These are phyloP conservation scores for Hippocampus guttulatus DNA, from an alignment of 2,113 vertebrate species.

Conservation along the genomic window DNA sequence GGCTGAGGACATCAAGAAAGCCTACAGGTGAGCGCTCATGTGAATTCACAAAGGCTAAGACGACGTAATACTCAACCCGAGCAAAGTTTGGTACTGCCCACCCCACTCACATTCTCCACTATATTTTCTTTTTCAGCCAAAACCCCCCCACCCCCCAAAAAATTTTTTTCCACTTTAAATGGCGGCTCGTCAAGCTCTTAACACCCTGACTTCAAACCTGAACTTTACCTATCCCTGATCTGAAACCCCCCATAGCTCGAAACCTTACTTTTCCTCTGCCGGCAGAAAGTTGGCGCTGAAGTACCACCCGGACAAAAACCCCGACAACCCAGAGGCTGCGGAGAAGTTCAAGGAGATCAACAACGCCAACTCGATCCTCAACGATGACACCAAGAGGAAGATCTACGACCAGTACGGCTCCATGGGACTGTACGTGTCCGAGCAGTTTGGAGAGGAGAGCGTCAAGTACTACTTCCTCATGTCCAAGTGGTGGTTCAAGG, in stretches of 20 bases:
- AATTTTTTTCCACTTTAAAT: too few species aligned
- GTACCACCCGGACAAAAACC: slow-evolving; percentile 96
- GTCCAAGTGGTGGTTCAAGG: slow-evolving; percentile 97
- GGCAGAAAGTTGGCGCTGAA: slow-evolving; percentile 84
- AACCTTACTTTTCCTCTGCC: neutral
- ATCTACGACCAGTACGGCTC: slow-evolving; percentile 91
- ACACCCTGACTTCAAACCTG: neutral
- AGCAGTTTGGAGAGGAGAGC: slow-evolving; percentile 90
- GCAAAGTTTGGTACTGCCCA: too few species aligned
- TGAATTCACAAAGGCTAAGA: too few species aligned
- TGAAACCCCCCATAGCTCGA: neutral
- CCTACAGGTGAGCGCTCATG: slow-evolving; percentile 78
- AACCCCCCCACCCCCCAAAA: too few species aligned
- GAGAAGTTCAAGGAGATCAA: slow-evolving; percentile 97
- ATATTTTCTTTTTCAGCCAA: too few species aligned
- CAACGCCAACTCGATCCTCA: slow-evolving; percentile 84
- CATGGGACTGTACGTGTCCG: slow-evolving; percentile 87
- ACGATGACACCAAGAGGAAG: slow-evolving; percentile 80
- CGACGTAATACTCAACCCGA: too few species aligned
- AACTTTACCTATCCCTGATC: neutral
- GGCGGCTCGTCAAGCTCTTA: too few species aligned
- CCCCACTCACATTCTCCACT: too few species aligned
- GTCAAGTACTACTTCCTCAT: slow-evolving; percentile 89
- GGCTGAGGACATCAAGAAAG: slow-evolving; percentile 84
- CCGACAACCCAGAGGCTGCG: slow-evolving; percentile 80